Base-by-base conservation (phyloP, 1,140 invertebrate genomes). In the Meloidogyne chitwoodi region DNA sequence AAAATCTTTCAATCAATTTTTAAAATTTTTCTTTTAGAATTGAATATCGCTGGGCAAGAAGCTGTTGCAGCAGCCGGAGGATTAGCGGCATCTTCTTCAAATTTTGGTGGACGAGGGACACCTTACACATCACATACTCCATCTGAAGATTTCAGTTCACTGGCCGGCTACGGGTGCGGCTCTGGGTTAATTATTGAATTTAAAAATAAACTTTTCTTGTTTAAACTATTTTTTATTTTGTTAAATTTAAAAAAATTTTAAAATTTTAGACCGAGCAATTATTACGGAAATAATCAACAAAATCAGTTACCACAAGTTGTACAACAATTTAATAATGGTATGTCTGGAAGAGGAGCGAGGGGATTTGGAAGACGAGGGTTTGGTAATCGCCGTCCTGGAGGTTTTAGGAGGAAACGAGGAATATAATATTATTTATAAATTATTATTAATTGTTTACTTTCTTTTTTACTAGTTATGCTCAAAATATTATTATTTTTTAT, bases 151-250 rank as follows among this genome's bases (percentile, higher is more conserved):
- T 67, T 24, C 19, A 34, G 29, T 10, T 67, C 65, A 22, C 24
- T 67, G 65, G 65, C 65, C 0, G 65, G 65, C 65, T 67, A 67
- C 38, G 65, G 65, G 29, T 67, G 38, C 22, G 65, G n/a, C 48
- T 56, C 4, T 56, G 19, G 48, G 48, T 56, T 56, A 22, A n/a
- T 56, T 56, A 56, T 56, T n/a, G n/a, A 56, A 56, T 56, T 48
- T 56, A 56, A n/a, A 4, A 38, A 38, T 38, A 8, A 10, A 8
- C 10, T 10, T 38, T 2, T 31, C 2, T 31, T 6, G 6, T 3
- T 38, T 10, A 38, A n/a, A 38, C 10, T 8, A 38, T 6, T 38
- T 38, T 38, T 38, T 38, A 38, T 38, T 38, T 38, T 56, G 41
- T 44, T 44, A 2, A 2, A n/a, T 56, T 56, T n/a, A n/a, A 56